Conservation (phyloP, 2,113 vertebrate genomes). For the Ia io region DNA sequence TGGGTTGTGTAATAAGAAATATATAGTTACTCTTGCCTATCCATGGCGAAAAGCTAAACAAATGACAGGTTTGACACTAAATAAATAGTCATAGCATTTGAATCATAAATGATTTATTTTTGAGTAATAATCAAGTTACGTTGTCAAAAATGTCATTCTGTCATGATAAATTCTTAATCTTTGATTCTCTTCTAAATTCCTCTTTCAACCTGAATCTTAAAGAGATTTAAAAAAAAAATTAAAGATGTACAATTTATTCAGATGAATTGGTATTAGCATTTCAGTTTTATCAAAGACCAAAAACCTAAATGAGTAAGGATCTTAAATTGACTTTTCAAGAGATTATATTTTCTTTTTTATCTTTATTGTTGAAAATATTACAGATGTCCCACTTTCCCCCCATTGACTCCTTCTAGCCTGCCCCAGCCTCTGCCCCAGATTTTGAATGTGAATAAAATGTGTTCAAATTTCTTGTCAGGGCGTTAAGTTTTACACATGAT, state of each 20-base stretch:
- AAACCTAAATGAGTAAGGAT: neutral
- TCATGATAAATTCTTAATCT: conserved; percentile 45
- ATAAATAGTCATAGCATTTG: conserved; percentile 60
- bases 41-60: conserved; percentile 4
- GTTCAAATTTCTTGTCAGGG: neutral
- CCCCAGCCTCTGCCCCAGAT: neutral
- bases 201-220: conserved; percentile 44
- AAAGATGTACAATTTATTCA: neutral
- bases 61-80: conserved; percentile 46
- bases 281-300: neutral
- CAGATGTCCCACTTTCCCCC: too few species aligned
- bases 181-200: conserved; percentile 29
- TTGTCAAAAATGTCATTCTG: conserved; percentile 55
- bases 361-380: too few species aligned
- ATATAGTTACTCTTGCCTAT: neutral
- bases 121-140: conserved; percentile 32
- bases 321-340: neutral
- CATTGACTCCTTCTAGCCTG: too few species aligned
- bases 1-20: neutral
- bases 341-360: too few species aligned
- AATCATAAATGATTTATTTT: conserved; percentile 65
- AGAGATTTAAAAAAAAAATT: neutral
- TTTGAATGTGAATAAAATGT: conserved; percentile 44
- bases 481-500: neutral
- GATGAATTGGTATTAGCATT: neutral